Conservation (phyloP, 2,113 vertebrate genomes). For the Bungarus multicinctus region DNA sequence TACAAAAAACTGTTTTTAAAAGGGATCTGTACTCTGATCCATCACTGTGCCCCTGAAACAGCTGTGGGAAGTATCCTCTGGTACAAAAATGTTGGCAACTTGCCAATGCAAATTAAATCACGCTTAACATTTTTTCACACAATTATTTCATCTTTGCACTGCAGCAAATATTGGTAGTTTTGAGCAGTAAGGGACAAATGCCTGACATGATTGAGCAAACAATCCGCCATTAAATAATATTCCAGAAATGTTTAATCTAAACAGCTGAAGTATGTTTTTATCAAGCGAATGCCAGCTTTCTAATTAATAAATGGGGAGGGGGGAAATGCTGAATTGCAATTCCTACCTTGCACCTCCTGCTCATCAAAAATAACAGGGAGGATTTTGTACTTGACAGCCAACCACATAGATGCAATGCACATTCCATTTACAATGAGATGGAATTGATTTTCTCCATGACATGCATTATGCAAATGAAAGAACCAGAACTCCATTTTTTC, state of each 20-base stretch:
- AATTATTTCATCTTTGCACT: conserved; percentile 23
- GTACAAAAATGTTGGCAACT: conserved; percentile 4
- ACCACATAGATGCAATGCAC: conserved; percentile 23
- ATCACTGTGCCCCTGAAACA: conserved; percentile 22
- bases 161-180: not conserved
- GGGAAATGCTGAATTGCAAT: not conserved
- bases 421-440: conserved; percentile 40
- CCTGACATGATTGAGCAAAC: conserved; percentile 34
- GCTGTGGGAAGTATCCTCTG: conserved; percentile 7
- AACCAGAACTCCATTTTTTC: conserved; percentile 12
- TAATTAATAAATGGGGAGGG: conserved; percentile 30
- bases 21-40: not conserved
- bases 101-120: not conserved
- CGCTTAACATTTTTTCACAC: conserved; percentile 24
- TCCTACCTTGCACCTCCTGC: not conserved
- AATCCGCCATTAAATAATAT: conserved; percentile 26
- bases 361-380: conserved; percentile 33
- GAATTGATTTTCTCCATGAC: conserved; percentile 38
- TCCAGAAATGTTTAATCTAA: conserved; percentile 33
- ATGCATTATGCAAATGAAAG: conserved; percentile 50
- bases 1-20: not conserved
- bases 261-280: conserved; percentile 23
- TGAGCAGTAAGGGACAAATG: conserved; percentile 21
- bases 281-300: conserved; percentile 24
- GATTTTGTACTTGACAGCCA: conserved; percentile 43